Evolutionary conservation across 2,888 invertebrate genomes (phyloP).

Genomic region (Blastobasis adustella): DNA sequence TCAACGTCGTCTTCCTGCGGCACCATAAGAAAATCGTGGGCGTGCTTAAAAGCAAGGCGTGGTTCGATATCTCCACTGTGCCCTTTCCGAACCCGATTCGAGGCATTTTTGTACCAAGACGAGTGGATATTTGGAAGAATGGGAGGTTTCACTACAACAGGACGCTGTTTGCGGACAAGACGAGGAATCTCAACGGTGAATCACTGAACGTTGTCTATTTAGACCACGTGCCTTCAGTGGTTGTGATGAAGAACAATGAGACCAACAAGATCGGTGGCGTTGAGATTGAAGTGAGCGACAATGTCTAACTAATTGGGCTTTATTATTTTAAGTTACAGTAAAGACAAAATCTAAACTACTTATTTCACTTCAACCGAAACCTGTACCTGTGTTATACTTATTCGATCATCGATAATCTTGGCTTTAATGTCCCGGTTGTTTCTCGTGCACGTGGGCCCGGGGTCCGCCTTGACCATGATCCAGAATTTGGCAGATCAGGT

Average conservation of each 20-base stretch:
- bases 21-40: conserved; percentile 56
- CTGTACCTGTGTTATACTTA: too few species aligned
- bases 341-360: too few species aligned
- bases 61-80: conserved; percentile 83
- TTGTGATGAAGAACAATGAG: conserved; percentile 52
- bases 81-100: conserved; percentile 80
- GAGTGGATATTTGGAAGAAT: conserved; percentile 80
- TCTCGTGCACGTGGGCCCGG: too few species aligned
- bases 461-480: too few species aligned
- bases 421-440: too few species aligned
- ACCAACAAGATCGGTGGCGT: conserved; percentile 71
- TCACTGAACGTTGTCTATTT: conserved; percentile 77
- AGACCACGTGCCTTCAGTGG: conserved; percentile 80
- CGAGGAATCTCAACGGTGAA: conserved; percentile 74
- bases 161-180: conserved; percentile 74
- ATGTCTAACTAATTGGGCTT: too few species aligned
- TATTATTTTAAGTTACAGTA: too few species aligned
- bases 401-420: too few species aligned
- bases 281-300: conserved; percentile 78
- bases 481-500: too few species aligned
- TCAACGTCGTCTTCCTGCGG: conserved; percentile 83
- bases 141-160: conserved; percentile 74
- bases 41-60: conserved; percentile 51
- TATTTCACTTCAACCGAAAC: too few species aligned
- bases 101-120: conserved; percentile 72